Evolutionary conservation across 53 echinoderm and acorn worm genomes (phyloP).

Genomic region (Luidia sarsii): DNA sequence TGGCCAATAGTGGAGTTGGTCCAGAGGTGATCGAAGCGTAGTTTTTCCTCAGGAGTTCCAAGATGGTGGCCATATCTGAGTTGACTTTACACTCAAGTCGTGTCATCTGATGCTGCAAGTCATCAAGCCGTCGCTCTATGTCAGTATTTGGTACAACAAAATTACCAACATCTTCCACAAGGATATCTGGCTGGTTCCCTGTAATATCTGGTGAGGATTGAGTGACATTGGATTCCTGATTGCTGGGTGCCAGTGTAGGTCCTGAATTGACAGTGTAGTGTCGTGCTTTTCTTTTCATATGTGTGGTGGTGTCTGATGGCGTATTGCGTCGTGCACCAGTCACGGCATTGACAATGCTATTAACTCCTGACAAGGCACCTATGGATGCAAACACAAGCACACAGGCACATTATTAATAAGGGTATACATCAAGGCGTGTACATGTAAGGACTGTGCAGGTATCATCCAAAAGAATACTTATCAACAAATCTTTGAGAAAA

Average conservation of each 20-base stretch:
- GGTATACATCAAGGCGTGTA: too few relatives aligned
- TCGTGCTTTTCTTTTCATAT: constrained; percentile 86
- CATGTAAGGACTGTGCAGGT: too few relatives aligned
- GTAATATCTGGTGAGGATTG: constrained; percentile 31
- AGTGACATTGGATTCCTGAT: constrained; percentile 24
- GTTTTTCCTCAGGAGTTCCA: constrained; percentile 81
- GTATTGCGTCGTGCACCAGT: constrained; percentile 65
- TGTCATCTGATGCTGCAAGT: constrained; percentile 92
- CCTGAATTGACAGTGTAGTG: constrained; percentile 68
- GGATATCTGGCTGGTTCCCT: constrained; percentile 77
- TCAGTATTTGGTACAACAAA: constrained; percentile 75
- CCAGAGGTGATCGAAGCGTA: constrained; percentile 62
- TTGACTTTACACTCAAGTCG: constrained; percentile 85
- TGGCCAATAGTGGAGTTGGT: constrained; percentile 81
- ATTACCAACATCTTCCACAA: constrained; percentile 88
- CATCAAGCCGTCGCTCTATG: constrained; percentile 86
- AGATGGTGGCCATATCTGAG: constrained; percentile 91
- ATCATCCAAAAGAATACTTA: too few relatives aligned
- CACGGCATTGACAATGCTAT: constrained; percentile 88
- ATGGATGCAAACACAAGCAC: too few relatives aligned
- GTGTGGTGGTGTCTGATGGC: constrained; percentile 66
- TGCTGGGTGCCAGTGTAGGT: constrained; percentile 20
- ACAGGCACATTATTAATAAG: too few relatives aligned
- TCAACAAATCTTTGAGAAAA: too few relatives aligned
- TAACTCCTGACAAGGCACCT: constrained; percentile 96